phyloP scores from a whole-genome alignment of 2,113 vertebrate genomes.

The Zosterops pallidus region DNA sequence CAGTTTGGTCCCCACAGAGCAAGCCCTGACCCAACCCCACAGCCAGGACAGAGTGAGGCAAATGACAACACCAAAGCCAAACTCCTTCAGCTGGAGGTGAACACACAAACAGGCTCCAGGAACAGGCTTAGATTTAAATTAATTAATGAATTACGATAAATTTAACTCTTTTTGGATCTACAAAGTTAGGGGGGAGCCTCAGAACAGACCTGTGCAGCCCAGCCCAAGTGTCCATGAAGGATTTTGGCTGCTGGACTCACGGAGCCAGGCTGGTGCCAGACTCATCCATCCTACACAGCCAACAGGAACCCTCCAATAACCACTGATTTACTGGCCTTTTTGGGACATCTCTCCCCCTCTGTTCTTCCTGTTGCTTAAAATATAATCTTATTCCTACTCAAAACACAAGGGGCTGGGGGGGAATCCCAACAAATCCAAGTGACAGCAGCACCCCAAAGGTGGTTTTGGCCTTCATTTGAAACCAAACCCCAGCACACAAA shows the following conservation, averaged over 20 bases:
- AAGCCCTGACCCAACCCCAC: background rate
- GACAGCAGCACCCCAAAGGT: background rate
- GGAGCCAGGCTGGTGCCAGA: background rate
- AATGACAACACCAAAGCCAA: fast-evolving
- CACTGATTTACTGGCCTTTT: fast-evolving
- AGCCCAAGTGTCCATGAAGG: background rate
- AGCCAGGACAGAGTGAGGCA: background rate
- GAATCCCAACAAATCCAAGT: background rate
- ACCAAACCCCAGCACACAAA: fast-evolving
- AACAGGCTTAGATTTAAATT: fast-evolving
- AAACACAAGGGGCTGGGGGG: background rate
- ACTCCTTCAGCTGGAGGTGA: fast-evolving
- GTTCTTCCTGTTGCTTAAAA: fast-evolving
- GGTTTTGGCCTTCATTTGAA: background rate
- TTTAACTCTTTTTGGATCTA: background rate
- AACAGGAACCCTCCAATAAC: background rate
- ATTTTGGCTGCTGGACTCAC: background rate
- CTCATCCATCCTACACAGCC: background rate
- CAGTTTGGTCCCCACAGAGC: background rate
- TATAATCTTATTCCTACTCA: background rate
- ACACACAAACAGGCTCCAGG: too few species aligned
- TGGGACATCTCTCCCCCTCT: too few species aligned
- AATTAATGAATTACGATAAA: background rate
- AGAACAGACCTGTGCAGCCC: background rate
- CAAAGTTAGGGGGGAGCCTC: background rate